Evolutionary conservation across 2,888 invertebrate species (phyloP), one percentile per base, ranked within the genome.

Genomic region (Andrena dorsata): DNA sequence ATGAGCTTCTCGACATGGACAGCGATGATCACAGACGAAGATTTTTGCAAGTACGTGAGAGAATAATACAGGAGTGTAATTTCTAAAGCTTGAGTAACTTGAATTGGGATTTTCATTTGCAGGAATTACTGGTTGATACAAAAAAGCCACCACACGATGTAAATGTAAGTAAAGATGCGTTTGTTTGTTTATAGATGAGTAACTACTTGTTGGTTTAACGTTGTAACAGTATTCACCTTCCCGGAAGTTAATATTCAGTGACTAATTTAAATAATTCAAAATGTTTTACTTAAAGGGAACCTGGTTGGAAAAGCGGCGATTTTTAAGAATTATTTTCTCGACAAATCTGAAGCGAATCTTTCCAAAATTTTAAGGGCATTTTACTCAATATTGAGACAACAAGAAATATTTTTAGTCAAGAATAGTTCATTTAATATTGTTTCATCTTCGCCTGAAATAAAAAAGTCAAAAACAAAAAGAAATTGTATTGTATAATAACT

Each of bases 1-100:
- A 98, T 95, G 98, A 98, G 95, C 96, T 98, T 89, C 95, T 98
- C 89, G 98, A 98, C 94, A 97, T 98, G 97, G 98, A 98, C 94
- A 97, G 96, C 92, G 98, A 98, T 93, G 96, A 96, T 88, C 96
- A 96, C 92, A 96, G 98, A 94, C 96, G 97, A 94, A 95, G 95
- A 93, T 97, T 97, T 95, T 96, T 97, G 94, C 95, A 96, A 95
- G 97, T 97, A 94, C n/a, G 82, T 66, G 23, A 49, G 2, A 13
- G 2, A n/a, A 10, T 2, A 10, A 58, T 8, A 7, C 6, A 5
- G 13, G 23, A 56, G 8, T 4, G 56, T 23, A 47, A 23, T n/a
- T 16, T 13, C 23, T 53, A 16, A 35, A 41, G 23, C 6, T 26
- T 6, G 0, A 5, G 10, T 53, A 53, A 26, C 1, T 20, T 23